Conservation (phyloP, 2,888 invertebrate genomes). For the Blastobasis adustella region DNA sequence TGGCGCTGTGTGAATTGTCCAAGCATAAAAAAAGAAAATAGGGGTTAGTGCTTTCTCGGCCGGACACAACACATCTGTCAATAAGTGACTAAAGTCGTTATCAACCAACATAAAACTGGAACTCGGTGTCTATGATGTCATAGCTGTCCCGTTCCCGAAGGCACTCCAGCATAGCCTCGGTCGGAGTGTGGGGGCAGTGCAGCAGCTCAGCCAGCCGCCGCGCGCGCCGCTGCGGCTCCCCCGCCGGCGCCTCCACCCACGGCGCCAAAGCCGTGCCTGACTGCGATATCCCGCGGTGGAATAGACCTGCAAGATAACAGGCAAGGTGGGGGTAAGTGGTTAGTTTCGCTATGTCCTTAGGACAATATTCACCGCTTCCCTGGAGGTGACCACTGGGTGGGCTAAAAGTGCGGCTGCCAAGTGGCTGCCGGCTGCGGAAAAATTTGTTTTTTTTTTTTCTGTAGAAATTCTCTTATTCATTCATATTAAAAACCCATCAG, state of each 20-base stretch:
- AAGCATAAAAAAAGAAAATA: neutral
- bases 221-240: constrained; percentile 74
- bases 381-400: too few relatives aligned
- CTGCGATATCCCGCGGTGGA: constrained; percentile 83
- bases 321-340: too few relatives aligned
- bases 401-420: too few relatives aligned
- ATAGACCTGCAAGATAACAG: constrained; percentile 66
- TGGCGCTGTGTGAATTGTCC: neutral
- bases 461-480: too few relatives aligned
- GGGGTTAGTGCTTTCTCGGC: neutral
- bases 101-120: constrained; percentile 78
- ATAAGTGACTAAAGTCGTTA: neutral
- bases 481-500: too few relatives aligned
- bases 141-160: constrained; percentile 75
- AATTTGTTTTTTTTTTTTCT: too few relatives aligned
- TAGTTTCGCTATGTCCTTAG: too few relatives aligned
- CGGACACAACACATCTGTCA: neutral
- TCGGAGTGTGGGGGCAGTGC: constrained; percentile 71
- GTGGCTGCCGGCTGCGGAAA: too few relatives aligned
- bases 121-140: constrained; percentile 79
- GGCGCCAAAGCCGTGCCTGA: constrained; percentile 82
- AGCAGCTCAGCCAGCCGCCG: constrained; percentile 76
- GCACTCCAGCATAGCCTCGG: constrained; percentile 74
- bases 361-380: too few relatives aligned
- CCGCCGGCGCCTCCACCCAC: constrained; percentile 79